phyloP scores from a whole-genome alignment of 2,888 invertebrate species.

The Stenchaetothrips biformis region DNA sequence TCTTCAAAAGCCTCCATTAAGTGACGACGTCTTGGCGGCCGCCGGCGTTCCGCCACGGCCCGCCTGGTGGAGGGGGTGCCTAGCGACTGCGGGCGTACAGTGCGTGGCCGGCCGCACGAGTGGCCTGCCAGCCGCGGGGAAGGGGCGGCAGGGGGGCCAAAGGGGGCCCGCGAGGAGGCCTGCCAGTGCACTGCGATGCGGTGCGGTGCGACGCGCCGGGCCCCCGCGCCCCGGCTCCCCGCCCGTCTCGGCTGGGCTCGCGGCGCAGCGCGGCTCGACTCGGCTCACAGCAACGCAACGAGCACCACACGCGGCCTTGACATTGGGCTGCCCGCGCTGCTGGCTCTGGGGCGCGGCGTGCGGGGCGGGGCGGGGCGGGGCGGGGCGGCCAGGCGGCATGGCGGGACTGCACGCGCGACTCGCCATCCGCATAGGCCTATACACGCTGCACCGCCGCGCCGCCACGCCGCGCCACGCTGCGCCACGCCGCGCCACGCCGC shows the following conservation, averaged over 20 bases:
- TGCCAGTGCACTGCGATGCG: not conserved
- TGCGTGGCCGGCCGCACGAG: constrained; percentile 2
- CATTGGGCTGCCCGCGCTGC: constrained; percentile 22
- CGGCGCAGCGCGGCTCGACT: not conserved
- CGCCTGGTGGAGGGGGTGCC: not conserved
- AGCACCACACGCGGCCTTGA: constrained; percentile 16
- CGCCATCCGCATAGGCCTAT: not conserved
- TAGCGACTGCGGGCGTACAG: constrained; percentile 17
- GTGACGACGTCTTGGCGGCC: not conserved
- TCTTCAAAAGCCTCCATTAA: not conserved
- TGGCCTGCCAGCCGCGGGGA: not conserved
- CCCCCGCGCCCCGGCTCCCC: not conserved
- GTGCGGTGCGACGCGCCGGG: not conserved
- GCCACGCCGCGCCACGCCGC: not conserved
- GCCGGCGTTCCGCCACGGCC: not conserved
- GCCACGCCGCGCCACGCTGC: not conserved
- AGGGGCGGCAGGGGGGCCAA: constrained; percentile 1
- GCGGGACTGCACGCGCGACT: not conserved
- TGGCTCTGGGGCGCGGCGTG: not conserved
- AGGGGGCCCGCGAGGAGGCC: not conserved
- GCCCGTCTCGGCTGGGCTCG: not conserved
- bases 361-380: not conserved
- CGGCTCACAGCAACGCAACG: constrained; percentile 9
- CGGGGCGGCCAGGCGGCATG: not conserved
- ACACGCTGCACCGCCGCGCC: not conserved